Percentiles rank a stretch among this genome's conserved stretches.
Conservation (phyloP, 2,113 vertebrate species). For the Rousettus leschenaultii region DNA sequence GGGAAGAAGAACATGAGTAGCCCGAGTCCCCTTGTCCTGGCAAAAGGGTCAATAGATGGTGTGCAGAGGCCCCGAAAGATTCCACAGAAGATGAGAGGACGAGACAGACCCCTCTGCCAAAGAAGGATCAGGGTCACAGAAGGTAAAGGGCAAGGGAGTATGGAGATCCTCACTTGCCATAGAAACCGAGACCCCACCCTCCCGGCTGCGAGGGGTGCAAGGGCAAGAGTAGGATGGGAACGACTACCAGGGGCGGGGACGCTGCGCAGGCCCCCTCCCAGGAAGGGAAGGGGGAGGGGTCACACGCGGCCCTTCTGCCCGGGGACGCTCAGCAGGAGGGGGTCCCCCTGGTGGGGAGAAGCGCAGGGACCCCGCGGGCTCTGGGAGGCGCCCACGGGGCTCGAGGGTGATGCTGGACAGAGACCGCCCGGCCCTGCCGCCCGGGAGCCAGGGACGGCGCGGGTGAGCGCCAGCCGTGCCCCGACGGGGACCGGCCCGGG, state of each 20-base stretch:
- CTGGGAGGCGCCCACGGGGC: constrained; percentile 31
- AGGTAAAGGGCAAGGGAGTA: constrained; percentile 71
- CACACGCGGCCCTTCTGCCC: constrained; percentile 49
- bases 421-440: constrained; percentile 57
- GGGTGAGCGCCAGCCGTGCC: constrained; percentile 21
- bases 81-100: background rate
- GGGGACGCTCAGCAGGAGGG: constrained; percentile 5
- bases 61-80: constrained; percentile 54
- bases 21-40: constrained; percentile 57
- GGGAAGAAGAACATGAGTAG: background rate
- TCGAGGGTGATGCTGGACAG: background rate
- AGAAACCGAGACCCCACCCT: constrained; percentile 69
- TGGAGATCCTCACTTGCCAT: constrained; percentile 8
- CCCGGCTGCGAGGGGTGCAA: constrained; percentile 53
- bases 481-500: constrained; percentile 22
- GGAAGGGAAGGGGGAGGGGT: constrained; percentile 65
- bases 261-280: constrained; percentile 61
- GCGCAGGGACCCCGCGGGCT: constrained; percentile 41
- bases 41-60: constrained; percentile 45
- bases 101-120: constrained; percentile 48
- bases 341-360: constrained; percentile 59
- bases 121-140: constrained; percentile 65
- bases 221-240: constrained; percentile 44
- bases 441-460: background rate
- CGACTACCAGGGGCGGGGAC: constrained; percentile 47